Conservation (phyloP, 2,888 invertebrate species). For the Cephonodes hylas region DNA sequence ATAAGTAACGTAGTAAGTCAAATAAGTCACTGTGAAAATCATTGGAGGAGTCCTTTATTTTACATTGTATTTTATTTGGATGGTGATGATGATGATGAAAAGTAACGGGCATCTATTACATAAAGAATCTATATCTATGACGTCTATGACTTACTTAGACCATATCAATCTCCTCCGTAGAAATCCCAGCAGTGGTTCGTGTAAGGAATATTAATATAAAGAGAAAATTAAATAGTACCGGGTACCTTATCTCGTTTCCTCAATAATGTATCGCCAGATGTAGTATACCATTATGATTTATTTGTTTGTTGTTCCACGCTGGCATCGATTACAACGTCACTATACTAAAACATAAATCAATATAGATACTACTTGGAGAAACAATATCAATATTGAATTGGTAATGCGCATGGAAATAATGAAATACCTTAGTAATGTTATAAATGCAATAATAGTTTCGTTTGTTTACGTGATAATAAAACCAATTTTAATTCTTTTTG, state of each 20-base stretch:
- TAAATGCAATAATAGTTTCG: no score
- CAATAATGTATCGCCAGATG: neutral
- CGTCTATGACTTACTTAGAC: no score
- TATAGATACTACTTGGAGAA: neutral
- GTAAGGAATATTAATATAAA: neutral
- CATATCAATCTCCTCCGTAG: no score
- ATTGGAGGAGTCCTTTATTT: no score
- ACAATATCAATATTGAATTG: neutral
- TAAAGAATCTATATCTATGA: no score
- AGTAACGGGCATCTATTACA: no score
- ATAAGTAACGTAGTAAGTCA: no score
- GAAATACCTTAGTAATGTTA: neutral
- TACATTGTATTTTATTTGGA: no score
- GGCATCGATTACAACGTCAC: neutral
- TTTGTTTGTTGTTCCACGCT: neutral
- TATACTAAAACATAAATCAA: neutral
- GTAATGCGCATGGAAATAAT: neutral
- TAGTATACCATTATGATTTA: neutral
- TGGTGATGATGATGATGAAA: no score
- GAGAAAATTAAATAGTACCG: neutral
- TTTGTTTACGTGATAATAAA: no score
- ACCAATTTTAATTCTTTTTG: no score
- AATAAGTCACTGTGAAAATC: no score
- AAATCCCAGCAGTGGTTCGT: neutral
- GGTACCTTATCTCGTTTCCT: neutral